Percentiles rank a stretch among this genome's conserved stretches.
Evolutionary conservation across 1,140 invertebrate genomes (phyloP).

Genomic region (Aphis craccivora): DNA sequence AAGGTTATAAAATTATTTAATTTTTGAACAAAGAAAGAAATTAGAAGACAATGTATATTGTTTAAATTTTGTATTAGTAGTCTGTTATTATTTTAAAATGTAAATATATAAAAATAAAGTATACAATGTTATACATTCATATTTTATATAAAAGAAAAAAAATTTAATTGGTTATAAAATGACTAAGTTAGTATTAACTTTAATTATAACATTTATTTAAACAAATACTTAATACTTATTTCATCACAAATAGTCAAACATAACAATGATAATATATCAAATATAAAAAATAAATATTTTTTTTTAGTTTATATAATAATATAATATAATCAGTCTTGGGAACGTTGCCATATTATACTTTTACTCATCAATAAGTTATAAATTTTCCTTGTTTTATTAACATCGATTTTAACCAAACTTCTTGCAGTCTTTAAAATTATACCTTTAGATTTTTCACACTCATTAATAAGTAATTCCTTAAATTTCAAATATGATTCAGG

Average conservation of each 20-base stretch:
- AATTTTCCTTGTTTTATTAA: slow-evolving; percentile 90
- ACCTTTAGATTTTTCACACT: slow-evolving; percentile 76
- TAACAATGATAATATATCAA: background rate
- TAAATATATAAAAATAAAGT: background rate
- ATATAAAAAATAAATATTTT: background rate
- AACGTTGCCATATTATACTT: slow-evolving; percentile 60
- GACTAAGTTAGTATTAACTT: background rate
- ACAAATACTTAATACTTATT: background rate
- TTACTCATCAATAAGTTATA: slow-evolving; percentile 82
- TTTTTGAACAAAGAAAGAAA: background rate
- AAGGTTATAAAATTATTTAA: background rate
- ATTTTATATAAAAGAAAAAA: background rate
- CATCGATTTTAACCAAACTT: slow-evolving; percentile 86
- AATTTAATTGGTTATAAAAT: background rate
- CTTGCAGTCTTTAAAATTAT: slow-evolving; percentile 82
- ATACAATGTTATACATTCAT: background rate
- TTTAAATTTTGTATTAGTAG: background rate
- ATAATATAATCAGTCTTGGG: background rate
- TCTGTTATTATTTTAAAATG: background rate
- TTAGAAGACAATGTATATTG: background rate
- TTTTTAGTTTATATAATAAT: background rate
- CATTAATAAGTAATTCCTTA: slow-evolving; percentile 75
- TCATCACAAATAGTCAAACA: background rate
- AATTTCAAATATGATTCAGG: slow-evolving; percentile 82
- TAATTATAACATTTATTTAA: background rate